Conservation (phyloP, 2,113 vertebrate species). For the Nothobranchius kuhntae region DNA sequence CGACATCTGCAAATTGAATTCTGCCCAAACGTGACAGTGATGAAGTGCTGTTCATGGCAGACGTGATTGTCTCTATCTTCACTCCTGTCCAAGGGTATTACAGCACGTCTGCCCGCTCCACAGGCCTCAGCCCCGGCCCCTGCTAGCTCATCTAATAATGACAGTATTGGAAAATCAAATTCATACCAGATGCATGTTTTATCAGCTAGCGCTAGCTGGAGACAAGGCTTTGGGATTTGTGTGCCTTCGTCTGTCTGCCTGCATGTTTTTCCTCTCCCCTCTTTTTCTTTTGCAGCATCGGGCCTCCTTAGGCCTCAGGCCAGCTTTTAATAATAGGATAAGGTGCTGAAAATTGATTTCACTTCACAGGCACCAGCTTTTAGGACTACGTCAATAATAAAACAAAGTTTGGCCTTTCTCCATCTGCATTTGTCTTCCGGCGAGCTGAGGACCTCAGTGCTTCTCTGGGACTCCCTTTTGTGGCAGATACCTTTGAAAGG, state of each 20-base stretch:
- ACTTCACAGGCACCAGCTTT: constrained; percentile 74
- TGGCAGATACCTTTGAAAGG: constrained; percentile 51
- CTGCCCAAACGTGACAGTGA: constrained; percentile 86
- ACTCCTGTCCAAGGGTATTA: constrained; percentile 78
- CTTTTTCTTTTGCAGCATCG: constrained; percentile 50
- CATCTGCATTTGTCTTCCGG: constrained; percentile 66
- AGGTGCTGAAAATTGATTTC: constrained; percentile 79
- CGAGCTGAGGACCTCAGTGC: constrained; percentile 53
- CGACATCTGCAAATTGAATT: constrained; percentile 87
- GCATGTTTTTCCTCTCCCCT: constrained; percentile 40
- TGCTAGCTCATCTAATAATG: constrained; percentile 82
- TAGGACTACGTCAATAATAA: constrained; percentile 77
- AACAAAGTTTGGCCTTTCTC: constrained; percentile 73
- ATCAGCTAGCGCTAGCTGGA: constrained; percentile 41
- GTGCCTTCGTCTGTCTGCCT: constrained; percentile 34
- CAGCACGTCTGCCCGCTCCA: constrained; percentile 59
- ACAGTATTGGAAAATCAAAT: constrained; percentile 81
- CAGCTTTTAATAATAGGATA: constrained; percentile 80
- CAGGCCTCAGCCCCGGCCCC: constrained; percentile 54
- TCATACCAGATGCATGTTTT: constrained; percentile 72
- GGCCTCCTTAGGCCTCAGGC: constrained; percentile 62
- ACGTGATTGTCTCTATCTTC: constrained; percentile 87
- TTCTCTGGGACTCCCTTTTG: constrained; percentile 57
- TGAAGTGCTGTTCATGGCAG: constrained; percentile 89
- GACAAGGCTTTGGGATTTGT: constrained; percentile 22